Percentiles rank a stretch among this genome's conserved stretches.
Conservation (phyloP, 1,140 invertebrate species). For the Magallana angulata region DNA sequence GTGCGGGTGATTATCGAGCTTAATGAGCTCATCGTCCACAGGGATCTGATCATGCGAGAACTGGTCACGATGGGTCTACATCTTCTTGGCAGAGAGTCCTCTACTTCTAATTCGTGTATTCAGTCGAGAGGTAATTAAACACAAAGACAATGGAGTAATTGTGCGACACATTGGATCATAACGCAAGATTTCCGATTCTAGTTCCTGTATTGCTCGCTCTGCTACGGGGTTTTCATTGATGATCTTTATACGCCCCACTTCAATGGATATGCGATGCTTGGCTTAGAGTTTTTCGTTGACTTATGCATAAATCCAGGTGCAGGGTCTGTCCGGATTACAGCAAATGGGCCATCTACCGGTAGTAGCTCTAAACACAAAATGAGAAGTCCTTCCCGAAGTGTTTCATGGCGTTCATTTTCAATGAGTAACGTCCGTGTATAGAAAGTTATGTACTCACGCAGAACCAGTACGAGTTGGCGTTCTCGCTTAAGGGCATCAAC, state of each 20-base stretch:
- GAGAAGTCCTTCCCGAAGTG: no score
- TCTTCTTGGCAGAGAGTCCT: not conserved
- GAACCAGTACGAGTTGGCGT: conserved; percentile 41
- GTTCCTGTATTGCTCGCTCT: conserved; percentile 55
- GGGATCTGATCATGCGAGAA: no score
- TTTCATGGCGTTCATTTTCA: conserved; percentile 15
- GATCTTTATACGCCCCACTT: conserved; percentile 57
- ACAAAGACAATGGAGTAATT: not conserved
- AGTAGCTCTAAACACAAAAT: conserved; percentile 20
- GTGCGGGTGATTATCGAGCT: not conserved
- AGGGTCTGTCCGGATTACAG: not conserved
- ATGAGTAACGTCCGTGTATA: conserved; percentile 46
- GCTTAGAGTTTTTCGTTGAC: conserved; percentile 44
- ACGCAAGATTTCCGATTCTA: conserved; percentile 44
- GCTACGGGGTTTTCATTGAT: conserved; percentile 60
- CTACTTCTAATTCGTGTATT: no score
- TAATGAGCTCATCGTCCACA: not conserved
- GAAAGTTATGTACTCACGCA: conserved; percentile 54
- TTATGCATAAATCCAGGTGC: not conserved
- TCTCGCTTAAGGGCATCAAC: conserved; percentile 31
- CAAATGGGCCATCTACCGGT: conserved; percentile 20
- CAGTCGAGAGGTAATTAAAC: no score
- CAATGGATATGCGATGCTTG: conserved; percentile 46
- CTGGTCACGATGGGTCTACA: conserved; percentile 54
- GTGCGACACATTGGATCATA: conserved; percentile 14